Evolutionary conservation across 2,113 vertebrate species (phyloP).

Genomic region (Peromyscus leucopus): DNA sequence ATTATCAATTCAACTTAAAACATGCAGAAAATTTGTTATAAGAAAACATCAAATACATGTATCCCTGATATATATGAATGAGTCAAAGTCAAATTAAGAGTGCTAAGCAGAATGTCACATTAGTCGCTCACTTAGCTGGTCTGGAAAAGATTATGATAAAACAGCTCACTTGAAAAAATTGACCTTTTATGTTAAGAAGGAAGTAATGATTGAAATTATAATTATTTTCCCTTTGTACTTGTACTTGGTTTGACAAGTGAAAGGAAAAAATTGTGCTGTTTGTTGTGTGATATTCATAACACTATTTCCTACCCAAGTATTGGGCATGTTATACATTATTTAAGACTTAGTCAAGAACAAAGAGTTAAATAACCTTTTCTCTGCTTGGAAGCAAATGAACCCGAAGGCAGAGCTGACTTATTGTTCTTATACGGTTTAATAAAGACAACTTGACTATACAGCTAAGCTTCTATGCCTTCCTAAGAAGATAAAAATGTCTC

Average conservation of each 20-base stretch:
- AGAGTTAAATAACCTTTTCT: conserved; percentile 23
- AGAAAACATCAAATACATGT: neutral
- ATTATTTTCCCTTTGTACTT: neutral
- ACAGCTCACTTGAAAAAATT: neutral
- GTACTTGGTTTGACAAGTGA: conserved; percentile 9
- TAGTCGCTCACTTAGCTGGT: neutral
- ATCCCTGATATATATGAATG: neutral
- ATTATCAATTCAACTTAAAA: conserved; percentile 13
- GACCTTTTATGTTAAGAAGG: neutral
- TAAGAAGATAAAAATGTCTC: neutral
- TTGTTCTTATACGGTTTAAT: neutral
- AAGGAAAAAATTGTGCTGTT: neutral
- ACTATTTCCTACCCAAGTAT: conserved; percentile 10
- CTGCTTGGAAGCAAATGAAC: conserved; percentile 1
- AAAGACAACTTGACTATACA: neutral
- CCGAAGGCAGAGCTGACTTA: neutral
- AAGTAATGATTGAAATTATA: conserved; percentile 4
- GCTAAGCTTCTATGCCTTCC: neutral
- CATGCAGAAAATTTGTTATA: conserved; percentile 19
- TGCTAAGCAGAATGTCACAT: neutral
- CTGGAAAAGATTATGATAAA: conserved; percentile 31
- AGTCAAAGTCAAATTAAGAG: conserved; percentile 20
- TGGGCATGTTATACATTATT: neutral
- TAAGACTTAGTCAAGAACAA: neutral
- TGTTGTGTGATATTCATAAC: neutral